Conservation (phyloP, 1,140 invertebrate genomes). For the Phocides pigmalion region DNA sequence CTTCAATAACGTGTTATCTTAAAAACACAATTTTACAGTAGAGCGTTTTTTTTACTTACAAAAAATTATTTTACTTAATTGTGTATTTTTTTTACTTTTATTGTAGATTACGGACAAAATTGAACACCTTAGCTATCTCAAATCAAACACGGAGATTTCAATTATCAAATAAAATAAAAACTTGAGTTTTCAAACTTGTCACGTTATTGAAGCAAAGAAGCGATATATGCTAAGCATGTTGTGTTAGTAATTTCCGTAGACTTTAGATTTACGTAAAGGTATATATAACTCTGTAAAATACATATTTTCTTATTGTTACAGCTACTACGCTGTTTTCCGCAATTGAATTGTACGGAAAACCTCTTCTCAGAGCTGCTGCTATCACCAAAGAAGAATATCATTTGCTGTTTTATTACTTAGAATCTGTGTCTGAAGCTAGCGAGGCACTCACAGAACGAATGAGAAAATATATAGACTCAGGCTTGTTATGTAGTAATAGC, state of each 20-base stretch:
- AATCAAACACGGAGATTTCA: no score
- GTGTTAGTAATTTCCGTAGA: not conserved
- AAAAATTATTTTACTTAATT: no score
- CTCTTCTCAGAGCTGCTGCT: conserved; percentile 72
- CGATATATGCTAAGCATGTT: no score
- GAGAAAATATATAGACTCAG: conserved; percentile 80
- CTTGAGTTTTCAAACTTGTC: no score
- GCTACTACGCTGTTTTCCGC: conserved; percentile 76
- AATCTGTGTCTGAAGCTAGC: conserved; percentile 80
- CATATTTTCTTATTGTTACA: conserved; percentile 64
- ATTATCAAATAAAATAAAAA: no score
- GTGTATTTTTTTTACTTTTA: no score
- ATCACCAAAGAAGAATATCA: conserved; percentile 79
- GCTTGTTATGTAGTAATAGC: conserved; percentile 63
- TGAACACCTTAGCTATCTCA: no score
- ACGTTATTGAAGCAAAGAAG: no score
- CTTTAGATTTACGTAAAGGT: not conserved
- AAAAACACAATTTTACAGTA: no score
- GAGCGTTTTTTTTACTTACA: no score
- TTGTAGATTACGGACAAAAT: no score
- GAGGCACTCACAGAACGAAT: conserved; percentile 75
- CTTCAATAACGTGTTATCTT: no score
- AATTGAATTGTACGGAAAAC: conserved; percentile 78
- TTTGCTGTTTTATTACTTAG: conserved; percentile 76
- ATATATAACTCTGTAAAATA: conserved; percentile 26